These are phyloP conservation scores for Ahaetulla prasina DNA, from an alignment of 2,113 vertebrate species.

Conservation along the genomic window DNA sequence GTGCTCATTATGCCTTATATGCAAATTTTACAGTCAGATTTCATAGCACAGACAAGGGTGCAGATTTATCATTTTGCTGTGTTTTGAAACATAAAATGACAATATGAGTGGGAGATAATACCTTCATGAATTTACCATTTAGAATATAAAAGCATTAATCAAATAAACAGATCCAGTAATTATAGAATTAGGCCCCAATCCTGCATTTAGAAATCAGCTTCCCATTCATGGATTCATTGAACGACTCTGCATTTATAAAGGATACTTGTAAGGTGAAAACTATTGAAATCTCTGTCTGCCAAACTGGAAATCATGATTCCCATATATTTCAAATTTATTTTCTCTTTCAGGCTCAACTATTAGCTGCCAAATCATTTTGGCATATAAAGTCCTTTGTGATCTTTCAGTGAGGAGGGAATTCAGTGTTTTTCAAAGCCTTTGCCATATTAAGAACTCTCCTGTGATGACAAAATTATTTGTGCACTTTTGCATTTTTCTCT, in stretches of 20 bases:
- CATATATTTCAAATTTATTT: background rate
- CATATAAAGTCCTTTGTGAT: background rate
- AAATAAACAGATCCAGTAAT: background rate
- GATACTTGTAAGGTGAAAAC: background rate
- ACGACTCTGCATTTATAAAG: background rate
- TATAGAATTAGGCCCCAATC: background rate
- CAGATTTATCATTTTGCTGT: background rate
- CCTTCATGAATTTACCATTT: background rate
- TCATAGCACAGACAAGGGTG: background rate
- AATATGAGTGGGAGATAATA: background rate
- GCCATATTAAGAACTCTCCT: background rate
- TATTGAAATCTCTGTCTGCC: background rate
- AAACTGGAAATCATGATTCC: background rate
- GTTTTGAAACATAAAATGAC: background rate
- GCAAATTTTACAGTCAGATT: background rate
- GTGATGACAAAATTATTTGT: background rate
- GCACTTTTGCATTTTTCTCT: background rate
- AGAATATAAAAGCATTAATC: background rate
- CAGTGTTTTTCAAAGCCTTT: background rate
- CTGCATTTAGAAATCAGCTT: background rate
- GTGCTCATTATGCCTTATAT: constrained; percentile 12
- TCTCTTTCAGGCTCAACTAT: background rate
- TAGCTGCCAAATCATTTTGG: background rate
- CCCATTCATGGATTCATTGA: background rate
- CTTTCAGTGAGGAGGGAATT: background rate